Base-by-base conservation (phyloP, 1,140 invertebrate genomes). In the Saccostrea cuccullata region DNA sequence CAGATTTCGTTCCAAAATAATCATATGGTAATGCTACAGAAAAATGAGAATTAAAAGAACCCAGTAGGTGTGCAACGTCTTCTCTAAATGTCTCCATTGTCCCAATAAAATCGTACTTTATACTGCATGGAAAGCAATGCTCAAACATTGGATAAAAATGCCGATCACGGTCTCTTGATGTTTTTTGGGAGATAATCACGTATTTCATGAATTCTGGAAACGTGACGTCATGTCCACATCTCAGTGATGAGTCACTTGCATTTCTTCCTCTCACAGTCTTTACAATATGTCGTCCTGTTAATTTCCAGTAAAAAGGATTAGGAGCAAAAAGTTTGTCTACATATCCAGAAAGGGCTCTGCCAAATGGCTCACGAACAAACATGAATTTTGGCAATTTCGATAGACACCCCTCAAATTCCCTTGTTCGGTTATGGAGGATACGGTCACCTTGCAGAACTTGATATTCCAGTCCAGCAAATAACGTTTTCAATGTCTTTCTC, bases 141-240 rank as follows among this genome's bases (percentile, higher is more conserved):
- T 88, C 86, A 26, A 85, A 88, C 77, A 90, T 85, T 2, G 91
- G 91, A 5, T 77, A 87, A 85, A 91, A 92, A 77, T 92, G 91
- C 0, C 83, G 56, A 36, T 92, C 87, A 5, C 82, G 87, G 26
- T 60, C 26, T 23, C 2, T 67, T 8, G 64, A 56, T 20, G 36
- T 82, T 17, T 64, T 64, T 15, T 89, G 70, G 2, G 88, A 88
- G 23, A 84, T 13, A 12, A 91, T 86, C 17, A 92, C 58, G 64
- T 91, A 91, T 73, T 91, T 89, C 40, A 92, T 85, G 30, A 92
- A 91, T 88, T 92, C 91, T 12, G 88, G 85, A 56, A 91, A 91
- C 55, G 88, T 91, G n/a, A 90, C 73, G 55, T 90, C 88, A 40
- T 90, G 88, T 11, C 90, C 90, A 89, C 90, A 91, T 12, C 40